These are phyloP conservation scores for Schlechtendalia chinensis DNA, from an alignment of 1,140 invertebrate species.

Conservation along the genomic window DNA sequence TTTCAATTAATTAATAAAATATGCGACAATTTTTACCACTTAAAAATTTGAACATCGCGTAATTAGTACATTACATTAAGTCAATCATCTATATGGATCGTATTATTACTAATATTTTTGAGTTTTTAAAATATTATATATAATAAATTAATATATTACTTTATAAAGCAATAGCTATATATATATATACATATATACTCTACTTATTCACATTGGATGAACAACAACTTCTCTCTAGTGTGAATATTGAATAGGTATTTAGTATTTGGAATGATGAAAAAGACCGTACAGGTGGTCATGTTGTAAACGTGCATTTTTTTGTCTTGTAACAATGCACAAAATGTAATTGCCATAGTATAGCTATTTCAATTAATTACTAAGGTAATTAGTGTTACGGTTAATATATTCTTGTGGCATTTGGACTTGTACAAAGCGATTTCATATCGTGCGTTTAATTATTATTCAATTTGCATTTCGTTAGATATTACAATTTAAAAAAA, in stretches of 20 bases:
- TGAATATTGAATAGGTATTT: not conserved
- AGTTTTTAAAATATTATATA: no score
- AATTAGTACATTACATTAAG: no score
- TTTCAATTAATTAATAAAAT: no score
- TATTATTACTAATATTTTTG: no score
- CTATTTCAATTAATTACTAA: slow-evolving; percentile 27
- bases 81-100: no score
- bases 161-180: no score
- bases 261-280: not conserved
- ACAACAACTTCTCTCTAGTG: not conserved
- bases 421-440: slow-evolving; percentile 6
- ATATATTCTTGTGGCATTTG: slow-evolving; percentile 16
- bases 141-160: no score
- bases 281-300: slow-evolving; percentile 14
- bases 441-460: slow-evolving; percentile 34
- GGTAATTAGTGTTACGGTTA: slow-evolving; percentile 29
- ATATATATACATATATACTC: not conserved
- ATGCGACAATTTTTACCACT: no score
- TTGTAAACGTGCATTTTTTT: slow-evolving; percentile 25
- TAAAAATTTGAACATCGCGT: no score
- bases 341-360: not conserved
- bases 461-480: slow-evolving; percentile 37
- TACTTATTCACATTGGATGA: not conserved
- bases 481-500: slow-evolving; percentile 37
- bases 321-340: not conserved